Evolutionary conservation across 2,888 invertebrate genomes (phyloP), one percentile per base, ranked within the genome.

Genomic region (Aethes cnicana): DNA sequence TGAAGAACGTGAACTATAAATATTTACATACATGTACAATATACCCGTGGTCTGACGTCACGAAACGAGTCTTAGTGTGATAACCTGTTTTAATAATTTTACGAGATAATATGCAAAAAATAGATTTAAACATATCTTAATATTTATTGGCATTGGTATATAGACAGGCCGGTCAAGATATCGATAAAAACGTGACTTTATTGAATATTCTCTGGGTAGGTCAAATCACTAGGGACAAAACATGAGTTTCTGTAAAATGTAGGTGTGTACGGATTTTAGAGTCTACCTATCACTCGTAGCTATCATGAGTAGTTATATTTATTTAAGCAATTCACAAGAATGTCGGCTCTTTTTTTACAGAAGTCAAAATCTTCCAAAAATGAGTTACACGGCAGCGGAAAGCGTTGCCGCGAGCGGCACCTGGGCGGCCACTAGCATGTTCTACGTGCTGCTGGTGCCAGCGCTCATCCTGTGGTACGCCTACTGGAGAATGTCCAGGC

Each of bases 401-500:
- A 81, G 71, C 52, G 82, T 89, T 55, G 76, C 79, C 58, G 72
- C 81, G 17, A 73, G 83, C 64, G 78, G 81, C 67, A 87, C 90
- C 20, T 85, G 92, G 73, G 91, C 93, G 30, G 92, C 94, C 16
- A 92, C 93, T 48, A 93, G 90, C 62, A 82, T 95, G 55, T 95
- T 95, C 74, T 93, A 94, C 63, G 91, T 93, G 55, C 91, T 96
- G n/a, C 81, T 96, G 36, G 76, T 95, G 12, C 95, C 94, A 28
- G 93, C 94, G 0, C 17, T 94, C 23, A 77, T 93, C 2, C 88
- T 96, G 39, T 95, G 93, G 91, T 93, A 93, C 72, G 85, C 92
- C 18, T 96, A 96, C 81, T 96, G 94, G 93, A 91, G 92, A 37
- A 83, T 95, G 64, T 95, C 95, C 6, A 90, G 95, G n/a, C 90